A percentile compares a stretch with the other conserved stretches of the same genome.
phyloP scores from a whole-genome alignment of 2,113 vertebrate genomes.

The Hippocampus zosterae region DNA sequence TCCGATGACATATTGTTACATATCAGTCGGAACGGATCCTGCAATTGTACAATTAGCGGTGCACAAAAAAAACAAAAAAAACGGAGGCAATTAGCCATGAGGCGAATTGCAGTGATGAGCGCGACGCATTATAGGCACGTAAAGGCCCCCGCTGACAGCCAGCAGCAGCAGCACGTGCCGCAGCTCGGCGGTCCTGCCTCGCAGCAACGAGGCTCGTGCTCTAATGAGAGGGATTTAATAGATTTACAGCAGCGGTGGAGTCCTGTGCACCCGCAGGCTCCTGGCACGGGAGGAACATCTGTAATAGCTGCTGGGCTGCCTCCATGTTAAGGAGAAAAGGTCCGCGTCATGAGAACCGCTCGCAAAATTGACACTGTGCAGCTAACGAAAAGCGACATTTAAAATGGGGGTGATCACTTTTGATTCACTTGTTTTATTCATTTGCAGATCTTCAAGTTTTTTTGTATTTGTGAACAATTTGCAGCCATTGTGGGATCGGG shows the following conservation, averaged over 20 bases:
- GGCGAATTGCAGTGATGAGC: slow-evolving; percentile 53
- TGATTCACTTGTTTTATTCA: neutral
- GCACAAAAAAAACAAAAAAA: slow-evolving; percentile 27
- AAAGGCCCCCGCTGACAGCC: slow-evolving; percentile 5
- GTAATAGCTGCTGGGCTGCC: slow-evolving; percentile 55
- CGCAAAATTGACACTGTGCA: slow-evolving; percentile 15
- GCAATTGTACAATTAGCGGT: slow-evolving; percentile 15
- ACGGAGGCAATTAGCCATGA: slow-evolving; percentile 60
- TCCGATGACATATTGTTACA: neutral
- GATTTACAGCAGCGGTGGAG: slow-evolving; percentile 63
- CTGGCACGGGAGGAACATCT: slow-evolving; percentile 45
- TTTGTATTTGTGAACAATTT: neutral
- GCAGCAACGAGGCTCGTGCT: slow-evolving; percentile 51
- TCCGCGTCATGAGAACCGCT: slow-evolving; percentile 35
- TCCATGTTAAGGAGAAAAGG: slow-evolving; percentile 25
- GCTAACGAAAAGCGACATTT: neutral
- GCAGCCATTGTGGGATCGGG: neutral
- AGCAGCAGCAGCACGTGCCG: slow-evolving; percentile 36
- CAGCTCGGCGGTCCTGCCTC: slow-evolving; percentile 26
- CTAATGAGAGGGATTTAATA: slow-evolving; percentile 73
- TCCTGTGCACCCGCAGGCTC: slow-evolving; percentile 52
- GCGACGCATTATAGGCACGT: slow-evolving; percentile 10
- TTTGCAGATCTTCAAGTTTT: neutral
- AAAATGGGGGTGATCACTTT: neutral
- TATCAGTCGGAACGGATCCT: neutral